Evolutionary conservation across 2,113 vertebrate genomes (phyloP), one percentile per base, ranked within the genome.

Genomic region (Neolamprologus ventralis): DNA sequence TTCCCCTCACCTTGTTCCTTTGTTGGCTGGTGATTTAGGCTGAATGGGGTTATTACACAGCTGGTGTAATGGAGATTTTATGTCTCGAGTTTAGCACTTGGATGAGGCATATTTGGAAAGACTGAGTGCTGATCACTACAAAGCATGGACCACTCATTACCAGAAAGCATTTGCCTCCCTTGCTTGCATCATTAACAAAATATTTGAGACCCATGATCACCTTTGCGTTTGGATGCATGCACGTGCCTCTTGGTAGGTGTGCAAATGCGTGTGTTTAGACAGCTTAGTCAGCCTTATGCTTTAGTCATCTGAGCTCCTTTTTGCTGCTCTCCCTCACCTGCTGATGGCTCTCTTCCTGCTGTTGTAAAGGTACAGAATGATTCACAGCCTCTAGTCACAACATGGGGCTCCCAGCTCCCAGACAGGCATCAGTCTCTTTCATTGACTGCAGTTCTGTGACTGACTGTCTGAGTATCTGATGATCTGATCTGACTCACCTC

Each of bases 381-480:
- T 86, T 94, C 91, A 89, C 31, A 31, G 84, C 71, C 37, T 4
- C 5, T 3, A 91, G 78, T 93, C 88, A 89, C 83, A 86, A 87
- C 75, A 85, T 26, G 19, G 37, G 60, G 81, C 63, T 90, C 78
- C 53, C 86, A 47, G 51, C 37, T 92, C 81, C 81, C 86, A 89
- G 92, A 91, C 88, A 91, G 80, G 9, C 86, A 89, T 91, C 84
- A 60, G 83, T 92, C 81, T 94, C 55, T 91, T 90, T 85, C 90
- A 83, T 87, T 90, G 85, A 93, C 83, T 94, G 54, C 40, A 58
- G 6, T 23, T 57, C 60, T 90, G 86, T 93, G 89, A 85, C 54
- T 84, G 88, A 54, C 58, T 90, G 91, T 93, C 95, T 94, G 87
- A 89, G 93, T 87, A 89, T 93, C 86, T 93, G 92, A 94, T 93